phyloP scores from a whole-genome alignment of 2,113 vertebrate genomes.

The Erpornis zantholeuca region DNA sequence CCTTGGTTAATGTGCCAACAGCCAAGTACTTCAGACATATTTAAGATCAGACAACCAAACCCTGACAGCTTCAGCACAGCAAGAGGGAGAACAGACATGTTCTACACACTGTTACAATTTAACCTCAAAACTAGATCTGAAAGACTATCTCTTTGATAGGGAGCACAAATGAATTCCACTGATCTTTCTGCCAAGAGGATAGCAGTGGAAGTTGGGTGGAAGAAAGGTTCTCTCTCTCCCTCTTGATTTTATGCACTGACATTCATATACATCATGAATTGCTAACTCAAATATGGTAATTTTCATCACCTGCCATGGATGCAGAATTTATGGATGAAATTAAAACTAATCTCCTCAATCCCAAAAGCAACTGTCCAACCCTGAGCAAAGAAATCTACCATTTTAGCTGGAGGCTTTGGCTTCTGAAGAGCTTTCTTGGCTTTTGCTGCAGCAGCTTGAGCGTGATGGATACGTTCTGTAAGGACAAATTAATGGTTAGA shows the following conservation, averaged over 20 bases:
- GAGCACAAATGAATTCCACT: not conserved
- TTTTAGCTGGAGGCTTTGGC: conserved; percentile 90
- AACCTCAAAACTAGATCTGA: not conserved
- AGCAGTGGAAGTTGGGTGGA: not conserved
- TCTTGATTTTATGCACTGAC: not conserved
- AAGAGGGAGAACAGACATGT: not conserved
- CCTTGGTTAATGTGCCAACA: not conserved
- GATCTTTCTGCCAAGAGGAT: not conserved
- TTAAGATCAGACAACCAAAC: not conserved
- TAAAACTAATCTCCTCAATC: not conserved
- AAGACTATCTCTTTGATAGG: not conserved
- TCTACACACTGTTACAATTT: not conserved
- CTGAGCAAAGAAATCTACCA: conserved; percentile 74
- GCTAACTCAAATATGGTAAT: not conserved
- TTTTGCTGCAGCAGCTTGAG: conserved; percentile 95
- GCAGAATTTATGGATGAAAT: not conserved
- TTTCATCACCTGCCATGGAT: not conserved
- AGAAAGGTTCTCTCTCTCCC: not conserved
- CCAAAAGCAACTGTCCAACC: not conserved
- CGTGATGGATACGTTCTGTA: conserved; percentile 95
- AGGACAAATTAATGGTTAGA: not conserved
- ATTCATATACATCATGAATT: not conserved
- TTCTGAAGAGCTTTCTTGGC: conserved; percentile 97
- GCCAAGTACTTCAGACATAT: not conserved
- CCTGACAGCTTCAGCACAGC: not conserved